phyloP scores from a whole-genome alignment of 1,140 invertebrate genomes.

The Bombus terrestris region DNA sequence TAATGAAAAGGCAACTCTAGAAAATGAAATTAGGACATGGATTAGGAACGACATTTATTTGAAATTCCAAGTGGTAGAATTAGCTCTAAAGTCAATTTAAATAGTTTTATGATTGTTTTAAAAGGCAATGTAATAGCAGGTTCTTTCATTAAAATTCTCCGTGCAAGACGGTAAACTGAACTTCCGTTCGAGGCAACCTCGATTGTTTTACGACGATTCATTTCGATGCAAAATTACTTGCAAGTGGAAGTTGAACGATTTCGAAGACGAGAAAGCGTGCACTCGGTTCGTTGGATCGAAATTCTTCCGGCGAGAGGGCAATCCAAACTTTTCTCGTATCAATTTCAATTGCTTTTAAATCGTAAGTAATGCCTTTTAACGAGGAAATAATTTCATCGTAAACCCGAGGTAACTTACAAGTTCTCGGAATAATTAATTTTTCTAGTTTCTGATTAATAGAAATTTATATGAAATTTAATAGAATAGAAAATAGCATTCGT shows the following conservation, averaged over 20 bases:
- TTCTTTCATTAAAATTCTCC: not conserved
- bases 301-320: not conserved
- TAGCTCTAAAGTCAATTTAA: not conserved
- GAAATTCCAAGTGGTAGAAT: not conserved
- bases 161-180: not conserved
- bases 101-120: not conserved
- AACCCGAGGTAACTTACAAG: too few relatives aligned
- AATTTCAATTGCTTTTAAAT: not conserved
- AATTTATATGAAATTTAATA: not conserved
- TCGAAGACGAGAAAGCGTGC: conserved; percentile 5
- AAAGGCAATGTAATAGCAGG: not conserved
- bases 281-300: not conserved
- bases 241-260: not conserved
- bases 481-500: not conserved
- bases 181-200: not conserved
- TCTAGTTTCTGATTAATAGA: too few relatives aligned
- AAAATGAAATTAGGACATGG: not conserved
- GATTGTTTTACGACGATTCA: not conserved
- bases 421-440: too few relatives aligned
- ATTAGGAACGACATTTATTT: not conserved
- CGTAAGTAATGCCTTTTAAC: not conserved
- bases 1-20: not conserved
- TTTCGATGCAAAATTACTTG: conserved; percentile 1
- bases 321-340: not conserved
- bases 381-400: not conserved